Percentiles rank a stretch among this genome's conserved stretches.
phyloP scores from a whole-genome alignment of 2,888 invertebrate genomes.

The Drosophila hawaiiensis region DNA sequence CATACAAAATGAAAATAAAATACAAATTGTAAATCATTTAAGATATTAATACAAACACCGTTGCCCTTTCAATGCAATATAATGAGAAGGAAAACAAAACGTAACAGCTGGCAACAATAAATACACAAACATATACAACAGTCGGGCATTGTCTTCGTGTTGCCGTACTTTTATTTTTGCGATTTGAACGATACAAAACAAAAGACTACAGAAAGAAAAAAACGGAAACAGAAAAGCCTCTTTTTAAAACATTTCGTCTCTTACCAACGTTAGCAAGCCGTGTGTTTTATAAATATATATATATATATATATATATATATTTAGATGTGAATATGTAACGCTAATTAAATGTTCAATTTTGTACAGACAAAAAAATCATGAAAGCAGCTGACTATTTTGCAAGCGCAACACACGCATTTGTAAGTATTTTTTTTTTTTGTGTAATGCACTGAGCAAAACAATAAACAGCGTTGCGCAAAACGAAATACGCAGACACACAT shows the following conservation, averaged over 20 bases:
- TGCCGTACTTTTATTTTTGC: slow-evolving; percentile 29
- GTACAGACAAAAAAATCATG: slow-evolving; percentile 14
- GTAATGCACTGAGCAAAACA: slow-evolving; percentile 38
- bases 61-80: slow-evolving; percentile 31
- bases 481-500: slow-evolving; percentile 25
- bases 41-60: slow-evolving; percentile 1
- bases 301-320: background rate
- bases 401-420: slow-evolving; percentile 5
- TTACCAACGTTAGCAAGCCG: slow-evolving; percentile 56
- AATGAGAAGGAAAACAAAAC: background rate
- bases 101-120: slow-evolving; percentile 39
- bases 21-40: background rate
- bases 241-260: slow-evolving; percentile 18
- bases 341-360: slow-evolving; percentile 56
- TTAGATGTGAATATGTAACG: slow-evolving; percentile 8
- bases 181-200: slow-evolving; percentile 17
- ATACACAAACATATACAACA: background rate
- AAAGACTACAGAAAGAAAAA: slow-evolving; percentile 13
- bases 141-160: slow-evolving; percentile 19
- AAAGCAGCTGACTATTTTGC: slow-evolving; percentile 40
- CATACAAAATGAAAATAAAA: background rate
- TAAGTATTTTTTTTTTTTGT: slow-evolving; percentile 3
- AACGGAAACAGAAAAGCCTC: background rate
- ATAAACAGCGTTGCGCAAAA: slow-evolving; percentile 54
- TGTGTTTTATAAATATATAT: background rate